Evolutionary conservation across 2,113 vertebrate species (phyloP), one percentile per base, ranked within the genome.

Genomic region (Nibea albiflora): DNA sequence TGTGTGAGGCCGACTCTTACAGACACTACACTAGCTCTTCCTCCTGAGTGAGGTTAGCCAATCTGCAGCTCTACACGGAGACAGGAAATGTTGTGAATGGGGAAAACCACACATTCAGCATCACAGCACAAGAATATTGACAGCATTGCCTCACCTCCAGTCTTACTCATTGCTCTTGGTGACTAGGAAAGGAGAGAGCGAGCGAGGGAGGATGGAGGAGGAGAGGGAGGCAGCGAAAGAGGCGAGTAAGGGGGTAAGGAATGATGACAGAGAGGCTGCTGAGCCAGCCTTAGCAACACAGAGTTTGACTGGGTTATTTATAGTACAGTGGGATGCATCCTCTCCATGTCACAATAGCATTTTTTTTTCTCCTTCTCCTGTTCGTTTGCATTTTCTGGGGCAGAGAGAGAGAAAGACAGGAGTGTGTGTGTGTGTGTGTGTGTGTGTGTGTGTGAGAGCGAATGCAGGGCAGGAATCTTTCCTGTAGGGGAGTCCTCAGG

Each of bases 281-380:
- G 89, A 92, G 86, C 89, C 83, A 94, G 93, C 94, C 95, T 93
- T 95, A 95, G 95, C 95, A 95, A 95, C 95, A 94, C 92, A 87
- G 84, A 94, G 90, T 94, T 88, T 90, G 88, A 88, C 85, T 65
- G 83, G 84, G 92, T 92, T 95, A 95, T 95, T 95, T 95, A 93
- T 95, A 95, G 95, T 92, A 89, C 92, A 84, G 88, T 72, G 81
- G 89, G 86, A 92, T 88, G 89, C 89, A 80, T 91, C 78, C 87
- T 88, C 76, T 57, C 86, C 81, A 87, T 90, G 88, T 89, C 84
- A 92, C 75, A 89, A 85, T 79, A 63, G 82, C 71, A 61, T 74
- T 83, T 76, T 71, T 78, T 76, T 20, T 9, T 8, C 35, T 5
- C n/a, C 54, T 84, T 80, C 74, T 81, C 58, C 53, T 75, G 73